phyloP scores from a whole-genome alignment of 2,888 invertebrate genomes.

The Yponomeuta cagnagella region DNA sequence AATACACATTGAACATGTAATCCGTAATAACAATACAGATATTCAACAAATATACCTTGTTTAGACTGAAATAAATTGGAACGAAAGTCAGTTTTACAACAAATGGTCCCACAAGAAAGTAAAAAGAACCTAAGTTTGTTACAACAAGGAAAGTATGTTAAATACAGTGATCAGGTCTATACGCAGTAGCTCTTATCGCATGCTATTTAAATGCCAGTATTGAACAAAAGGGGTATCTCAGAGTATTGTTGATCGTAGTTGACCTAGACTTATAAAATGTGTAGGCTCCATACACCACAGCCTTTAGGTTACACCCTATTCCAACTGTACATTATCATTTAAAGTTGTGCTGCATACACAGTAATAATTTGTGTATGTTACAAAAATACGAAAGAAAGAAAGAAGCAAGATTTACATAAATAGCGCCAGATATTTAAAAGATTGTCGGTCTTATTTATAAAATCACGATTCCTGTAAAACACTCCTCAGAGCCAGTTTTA shows the following conservation, averaged over 20 bases:
- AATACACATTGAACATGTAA: too few species aligned
- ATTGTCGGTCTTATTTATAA: neutral
- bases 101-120: neutral
- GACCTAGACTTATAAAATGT: neutral
- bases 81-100: neutral
- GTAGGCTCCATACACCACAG: neutral
- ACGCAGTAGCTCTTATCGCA: neutral
- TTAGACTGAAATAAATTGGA: too few species aligned
- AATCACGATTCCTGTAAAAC: too few species aligned
- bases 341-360: slow-evolving; percentile 36
- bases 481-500: too few species aligned
- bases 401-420: neutral
- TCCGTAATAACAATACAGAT: too few species aligned
- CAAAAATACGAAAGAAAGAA: slow-evolving; percentile 3
- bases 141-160: neutral
- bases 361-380: slow-evolving; percentile 29
- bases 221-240: too few species aligned
- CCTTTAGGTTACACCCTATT: neutral
- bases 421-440: neutral
- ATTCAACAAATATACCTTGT: too few species aligned
- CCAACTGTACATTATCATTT: neutral
- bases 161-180: neutral
- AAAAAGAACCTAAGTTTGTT: neutral
- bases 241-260: too few species aligned
- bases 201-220: too few species aligned